Percentiles rank a stretch among this genome's conserved stretches.
Evolutionary conservation across 2,888 invertebrate genomes (phyloP).

Genomic region (Callosobruchus maculatus): DNA sequence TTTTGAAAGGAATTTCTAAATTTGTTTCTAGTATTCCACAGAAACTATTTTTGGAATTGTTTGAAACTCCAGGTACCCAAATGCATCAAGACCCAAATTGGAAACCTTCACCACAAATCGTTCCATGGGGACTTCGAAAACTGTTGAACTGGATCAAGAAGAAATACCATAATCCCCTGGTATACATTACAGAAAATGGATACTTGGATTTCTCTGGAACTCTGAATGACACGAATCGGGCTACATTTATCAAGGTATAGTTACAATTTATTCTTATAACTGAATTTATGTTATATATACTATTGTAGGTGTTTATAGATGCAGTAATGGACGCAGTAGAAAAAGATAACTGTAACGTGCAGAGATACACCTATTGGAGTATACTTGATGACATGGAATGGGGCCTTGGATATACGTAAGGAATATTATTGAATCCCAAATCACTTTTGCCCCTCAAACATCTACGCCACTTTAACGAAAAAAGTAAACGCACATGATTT

Average conservation of each 20-base stretch:
- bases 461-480: no score
- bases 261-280: no score
- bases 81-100: constrained; percentile 48
- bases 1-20: no score
- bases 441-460: no score
- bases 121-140: constrained; percentile 60
- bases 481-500: no score
- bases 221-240: constrained; percentile 51
- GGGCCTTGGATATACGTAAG: constrained; percentile 70
- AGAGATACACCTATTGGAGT: constrained; percentile 74
- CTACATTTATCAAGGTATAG: constrained; percentile 44
- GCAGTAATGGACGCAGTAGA: constrained; percentile 44
- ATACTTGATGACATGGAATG: constrained; percentile 82
- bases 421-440: constrained; percentile 31
- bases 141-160: constrained; percentile 52
- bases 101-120: constrained; percentile 52
- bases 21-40: no score
- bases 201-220: constrained; percentile 47
- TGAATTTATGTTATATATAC: no score
- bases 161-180: constrained; percentile 50
- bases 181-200: constrained; percentile 61
- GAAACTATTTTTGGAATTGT: no score
- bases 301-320: constrained; percentile 28
- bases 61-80: constrained; percentile 30
- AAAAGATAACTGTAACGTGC: constrained; percentile 56